Evolutionary conservation across 2,797 vertebrate genomes (phyloP).

Genomic region (Apogon hyalosoma): DNA sequence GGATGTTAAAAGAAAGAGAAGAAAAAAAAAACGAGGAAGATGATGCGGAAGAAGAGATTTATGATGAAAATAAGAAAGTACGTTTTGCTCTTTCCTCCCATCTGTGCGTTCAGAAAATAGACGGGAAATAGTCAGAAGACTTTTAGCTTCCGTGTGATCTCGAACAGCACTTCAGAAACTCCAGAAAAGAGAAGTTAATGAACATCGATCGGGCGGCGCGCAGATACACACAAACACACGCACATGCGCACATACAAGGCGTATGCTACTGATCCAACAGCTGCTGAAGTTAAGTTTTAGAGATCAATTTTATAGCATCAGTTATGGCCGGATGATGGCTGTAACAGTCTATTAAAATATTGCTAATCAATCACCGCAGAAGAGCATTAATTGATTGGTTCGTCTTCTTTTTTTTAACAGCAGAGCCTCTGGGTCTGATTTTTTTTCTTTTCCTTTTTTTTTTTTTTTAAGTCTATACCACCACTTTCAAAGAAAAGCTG

Average conservation of each 20-base stretch:
- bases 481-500: not conserved
- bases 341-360: slow-evolving; percentile 56
- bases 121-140: slow-evolving; percentile 68
- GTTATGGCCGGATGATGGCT: slow-evolving; percentile 52
- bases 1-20: slow-evolving; percentile 1
- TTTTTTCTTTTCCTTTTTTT: not conserved
- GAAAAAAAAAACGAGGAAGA: slow-evolving; percentile 19
- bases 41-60: slow-evolving; percentile 16
- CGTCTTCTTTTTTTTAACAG: slow-evolving; percentile 5
- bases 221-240: slow-evolving; percentile 6
- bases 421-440: not conserved
- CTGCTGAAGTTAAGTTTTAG: slow-evolving; percentile 76
- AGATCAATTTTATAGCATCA: slow-evolving; percentile 79
- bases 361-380: slow-evolving; percentile 48
- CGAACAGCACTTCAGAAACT: slow-evolving; percentile 73
- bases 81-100: slow-evolving; percentile 49
- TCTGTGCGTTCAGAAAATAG: slow-evolving; percentile 39
- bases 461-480: not conserved
- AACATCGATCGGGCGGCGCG: slow-evolving; percentile 73
- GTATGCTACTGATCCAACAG: slow-evolving; percentile 66
- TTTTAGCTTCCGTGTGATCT: slow-evolving; percentile 77
- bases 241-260: slow-evolving; percentile 20
- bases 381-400: slow-evolving; percentile 43
- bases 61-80: slow-evolving; percentile 57
- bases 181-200: slow-evolving; percentile 82